Base-by-base conservation (phyloP, 2,797 vertebrate species). In the Esox lucius region DNA sequence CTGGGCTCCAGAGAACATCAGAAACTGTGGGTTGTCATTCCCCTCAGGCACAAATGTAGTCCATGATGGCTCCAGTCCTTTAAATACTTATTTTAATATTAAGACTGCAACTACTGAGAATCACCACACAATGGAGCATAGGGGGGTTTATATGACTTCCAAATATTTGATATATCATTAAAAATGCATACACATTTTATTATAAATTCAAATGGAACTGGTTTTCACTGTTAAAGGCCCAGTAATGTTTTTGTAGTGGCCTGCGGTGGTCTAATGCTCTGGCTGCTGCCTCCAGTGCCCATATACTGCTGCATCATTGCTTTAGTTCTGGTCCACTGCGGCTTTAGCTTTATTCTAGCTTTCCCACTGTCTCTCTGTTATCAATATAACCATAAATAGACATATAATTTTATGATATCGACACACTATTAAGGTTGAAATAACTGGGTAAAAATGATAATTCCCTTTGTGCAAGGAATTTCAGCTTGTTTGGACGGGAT, bases 1-100 rank as follows among this genome's bases (percentile, higher is more conserved):
- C 67, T 68, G 39, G 17, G 39, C 39, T 68, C n/a, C 59, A 17
- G 22, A 69, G 49, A 19, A 28, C 1, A n/a, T 28, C n/a, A 8
- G 48, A 70, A 7, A 33, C 15, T 16, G 51, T 31, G 16, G 28
- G 49, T 8, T 71, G 22, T 4, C 26, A 59, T 71, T 59, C 70
- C 35, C 5, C 11, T 59, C 70, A 71, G 70, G 28, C 51, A 5
- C 11, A 51, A 15, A 22, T 15, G 19, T 67, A 24, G 11, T 19
- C 51, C 48, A 51, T n/a, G 19, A 53, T 28, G 19, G 17, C 49
- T 56, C 51, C 70, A 28, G 33, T 22, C 70, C 13, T 49, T 69
- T 69, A 69, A 56, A 35, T 56, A 71, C 70, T 31, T 12, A 53
- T 17, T 4, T 7, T 33, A 67, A 67, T 70, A 70, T 71, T 35